phyloP scores from a whole-genome alignment of 2,113 vertebrate species.

The Eudyptes chrysolophus region DNA sequence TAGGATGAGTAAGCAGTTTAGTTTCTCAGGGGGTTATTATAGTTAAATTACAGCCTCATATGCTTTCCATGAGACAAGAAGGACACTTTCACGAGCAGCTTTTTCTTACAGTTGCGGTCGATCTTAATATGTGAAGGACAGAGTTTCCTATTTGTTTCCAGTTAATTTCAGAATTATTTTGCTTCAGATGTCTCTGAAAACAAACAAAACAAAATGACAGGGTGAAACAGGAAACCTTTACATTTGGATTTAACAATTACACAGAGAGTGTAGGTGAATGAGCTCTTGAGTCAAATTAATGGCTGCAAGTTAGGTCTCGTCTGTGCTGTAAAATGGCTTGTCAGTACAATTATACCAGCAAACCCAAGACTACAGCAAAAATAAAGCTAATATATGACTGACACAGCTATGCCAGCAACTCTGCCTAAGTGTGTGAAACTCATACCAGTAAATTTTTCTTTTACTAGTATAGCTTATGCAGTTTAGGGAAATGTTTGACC shows the following conservation, averaged over 20 bases:
- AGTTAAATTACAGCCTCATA: neutral
- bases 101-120: neutral
- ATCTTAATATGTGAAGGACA: neutral
- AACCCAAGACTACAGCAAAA: neutral
- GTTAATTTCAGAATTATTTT: constrained; percentile 38
- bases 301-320: neutral
- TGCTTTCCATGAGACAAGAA: constrained; percentile 16
- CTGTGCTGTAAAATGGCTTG: neutral
- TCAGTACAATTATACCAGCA: neutral
- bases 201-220: constrained; percentile 23
- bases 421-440: neutral
- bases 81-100: neutral
- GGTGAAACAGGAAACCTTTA: neutral
- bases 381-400: neutral
- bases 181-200: constrained; percentile 66
- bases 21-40: neutral
- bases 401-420: neutral
- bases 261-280: neutral
- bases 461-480: neutral
- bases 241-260: neutral
- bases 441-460: neutral
- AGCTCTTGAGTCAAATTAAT: neutral
- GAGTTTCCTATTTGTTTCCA: neutral
- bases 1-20: constrained; percentile 16
- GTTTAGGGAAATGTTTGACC: neutral